Evolutionary conservation across 2,888 invertebrate genomes (phyloP), one percentile per base, ranked within the genome.

Genomic region (Linnaemya vulpina): DNA sequence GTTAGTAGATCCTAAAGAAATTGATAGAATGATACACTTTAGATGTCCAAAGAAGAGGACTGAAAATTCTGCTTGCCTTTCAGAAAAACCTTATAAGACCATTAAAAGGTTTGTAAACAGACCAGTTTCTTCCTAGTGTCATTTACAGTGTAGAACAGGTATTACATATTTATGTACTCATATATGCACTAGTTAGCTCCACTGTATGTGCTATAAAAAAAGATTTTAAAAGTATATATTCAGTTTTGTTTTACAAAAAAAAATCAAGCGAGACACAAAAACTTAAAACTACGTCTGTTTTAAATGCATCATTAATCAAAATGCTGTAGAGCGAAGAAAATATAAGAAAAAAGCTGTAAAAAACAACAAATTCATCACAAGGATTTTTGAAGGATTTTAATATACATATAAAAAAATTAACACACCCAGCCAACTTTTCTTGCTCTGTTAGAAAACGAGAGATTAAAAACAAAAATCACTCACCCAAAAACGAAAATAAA

Each of bases 281-380:
- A 75, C 70, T 65, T 40, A 70, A 82, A 83, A 85, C 78, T 85
- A 75, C 68, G 81, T 85, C 85, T 85, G 78, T 82, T 85, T 82
- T 71, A 85, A 85, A 85, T 82, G 85, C 85, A 82, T 85, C 85
- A 85, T 85, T 85, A 85, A 85, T 85, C 85, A 85, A 85, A 85
- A 82, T 73, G 81, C 70, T 85, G 51, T 30, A 75, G 51, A 70
- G 58, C 51, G 55, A 22, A 51, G 8, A 25, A 65, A 73, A 62
- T 63, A 58, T n/a, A 58, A 38, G 17, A 51, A 53, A 17, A 40
- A 35, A 74, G 30, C 35, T 68, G 22, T 38, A 74, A 70, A 84
- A 79, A 71, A 74, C 63, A 65, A 75, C 58, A 75, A 85, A 82
- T 78, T 85, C 81, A 85, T 85, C 81, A 81, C 74, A 71, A 63